Percentiles rank a stretch among this genome's conserved stretches.
These are phyloP conservation scores for Neomonachus schauinslandi DNA, from an alignment of 2,113 vertebrate species.

Conservation along the genomic window DNA sequence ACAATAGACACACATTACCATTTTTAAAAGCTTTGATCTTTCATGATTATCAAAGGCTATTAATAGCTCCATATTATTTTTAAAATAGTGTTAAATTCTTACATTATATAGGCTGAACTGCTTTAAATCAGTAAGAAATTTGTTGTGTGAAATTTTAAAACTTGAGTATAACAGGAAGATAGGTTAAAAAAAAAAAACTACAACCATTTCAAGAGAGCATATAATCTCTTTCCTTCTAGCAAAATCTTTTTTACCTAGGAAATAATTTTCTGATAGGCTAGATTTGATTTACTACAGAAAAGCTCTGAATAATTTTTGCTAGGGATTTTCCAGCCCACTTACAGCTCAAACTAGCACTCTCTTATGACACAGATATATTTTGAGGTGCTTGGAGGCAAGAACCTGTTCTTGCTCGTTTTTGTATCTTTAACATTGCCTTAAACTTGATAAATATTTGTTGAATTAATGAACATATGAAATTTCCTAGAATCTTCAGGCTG, in stretches of 20 bases:
- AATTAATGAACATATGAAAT: conserved; percentile 51
- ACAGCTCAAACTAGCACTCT: not conserved
- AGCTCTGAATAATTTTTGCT: conserved; percentile 41
- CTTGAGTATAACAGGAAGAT: not conserved
- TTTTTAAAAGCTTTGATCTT: conserved; percentile 35
- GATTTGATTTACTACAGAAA: conserved; percentile 46
- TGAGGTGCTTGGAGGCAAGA: conserved; percentile 22
- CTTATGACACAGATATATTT: conserved; percentile 23
- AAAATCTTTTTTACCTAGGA: conserved; percentile 60
- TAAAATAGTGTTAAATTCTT: conserved; percentile 10
- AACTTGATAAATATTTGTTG: conserved; percentile 68
- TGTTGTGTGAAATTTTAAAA: conserved; percentile 34
- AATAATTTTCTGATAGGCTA: conserved; percentile 56
- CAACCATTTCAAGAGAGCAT: not conserved
- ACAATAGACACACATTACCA: not conserved
- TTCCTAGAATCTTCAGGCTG: conserved; percentile 46
- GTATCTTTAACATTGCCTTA: conserved; percentile 30
- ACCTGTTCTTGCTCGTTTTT: not conserved
- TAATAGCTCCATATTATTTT: not conserved
- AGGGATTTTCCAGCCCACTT: conserved; percentile 28
- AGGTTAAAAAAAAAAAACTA: not conserved
- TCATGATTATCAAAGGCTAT: not conserved
- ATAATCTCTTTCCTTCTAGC: conserved; percentile 1
- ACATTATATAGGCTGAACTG: not conserved
- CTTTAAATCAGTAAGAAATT: conserved; percentile 18